phyloP scores from a whole-genome alignment of 2,797 vertebrate species.

The Anguilla pacifica region DNA sequence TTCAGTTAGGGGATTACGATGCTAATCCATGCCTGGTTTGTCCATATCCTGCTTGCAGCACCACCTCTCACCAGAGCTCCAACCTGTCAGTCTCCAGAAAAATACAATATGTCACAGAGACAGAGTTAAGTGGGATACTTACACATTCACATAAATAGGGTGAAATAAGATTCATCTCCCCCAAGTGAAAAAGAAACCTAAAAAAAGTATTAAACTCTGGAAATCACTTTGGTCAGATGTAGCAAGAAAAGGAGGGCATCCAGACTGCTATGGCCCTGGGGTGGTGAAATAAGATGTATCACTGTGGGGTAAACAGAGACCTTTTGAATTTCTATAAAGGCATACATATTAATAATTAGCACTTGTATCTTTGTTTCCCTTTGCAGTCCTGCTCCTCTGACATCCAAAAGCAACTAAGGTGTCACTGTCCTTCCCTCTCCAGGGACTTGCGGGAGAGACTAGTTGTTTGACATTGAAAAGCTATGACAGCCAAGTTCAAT shows the following conservation, averaged over 20 bases:
- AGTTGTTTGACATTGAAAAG: background rate
- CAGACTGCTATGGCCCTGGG: background rate
- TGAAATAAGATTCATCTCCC: background rate
- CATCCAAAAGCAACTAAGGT: background rate
- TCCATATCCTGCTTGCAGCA: slow-evolving; percentile 1
- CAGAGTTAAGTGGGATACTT: background rate
- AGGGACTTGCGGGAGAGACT: background rate
- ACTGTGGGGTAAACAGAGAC: background rate
- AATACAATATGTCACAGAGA: background rate
- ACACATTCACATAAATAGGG: background rate
- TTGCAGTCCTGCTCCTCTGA: background rate
- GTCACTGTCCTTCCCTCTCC: background rate
- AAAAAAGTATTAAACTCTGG: background rate
- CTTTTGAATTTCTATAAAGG: background rate
- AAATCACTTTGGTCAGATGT: background rate
- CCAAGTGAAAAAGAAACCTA: background rate
- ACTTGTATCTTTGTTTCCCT: background rate
- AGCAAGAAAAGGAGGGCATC: background rate
- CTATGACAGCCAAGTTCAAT: background rate
- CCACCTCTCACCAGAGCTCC: background rate
- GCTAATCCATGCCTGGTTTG: background rate
- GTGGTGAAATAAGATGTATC: background rate
- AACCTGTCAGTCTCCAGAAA: background rate
- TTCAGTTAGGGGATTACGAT: background rate
- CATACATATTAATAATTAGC: background rate